Evolutionary conservation across 2,113 vertebrate genomes (phyloP).

Genomic region (Notarius quadriscutis): DNA sequence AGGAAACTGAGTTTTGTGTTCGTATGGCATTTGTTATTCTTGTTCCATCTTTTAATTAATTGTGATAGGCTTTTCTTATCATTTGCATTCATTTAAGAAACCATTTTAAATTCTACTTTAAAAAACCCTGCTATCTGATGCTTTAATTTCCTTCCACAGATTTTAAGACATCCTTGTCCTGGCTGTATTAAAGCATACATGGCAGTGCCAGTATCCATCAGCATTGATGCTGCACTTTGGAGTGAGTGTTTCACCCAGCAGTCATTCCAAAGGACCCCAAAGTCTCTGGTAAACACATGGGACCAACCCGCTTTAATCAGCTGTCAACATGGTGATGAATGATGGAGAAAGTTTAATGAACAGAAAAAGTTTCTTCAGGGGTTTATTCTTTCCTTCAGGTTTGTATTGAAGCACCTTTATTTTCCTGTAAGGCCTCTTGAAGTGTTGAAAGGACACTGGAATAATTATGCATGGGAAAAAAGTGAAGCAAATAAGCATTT

Average conservation of each 20-base stretch:
- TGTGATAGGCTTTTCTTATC: not conserved
- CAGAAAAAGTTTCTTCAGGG: constrained; percentile 46
- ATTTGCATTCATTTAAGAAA: not conserved
- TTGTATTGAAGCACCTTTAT: constrained; percentile 3
- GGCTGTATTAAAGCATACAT: constrained; percentile 13
- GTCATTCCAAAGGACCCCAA: constrained; percentile 18
- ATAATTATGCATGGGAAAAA: not conserved
- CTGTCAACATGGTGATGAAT: constrained; percentile 50
- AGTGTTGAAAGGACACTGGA: constrained; percentile 13
- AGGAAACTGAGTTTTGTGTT: not conserved
- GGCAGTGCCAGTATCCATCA: constrained; percentile 49
- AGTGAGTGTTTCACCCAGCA: constrained; percentile 33
- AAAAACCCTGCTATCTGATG: not conserved
- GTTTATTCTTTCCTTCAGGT: not conserved
- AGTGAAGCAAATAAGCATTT: not conserved
- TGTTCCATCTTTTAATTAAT: not conserved
- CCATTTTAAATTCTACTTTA: not conserved
- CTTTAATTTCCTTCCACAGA: not conserved
- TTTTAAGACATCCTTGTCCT: not conserved
- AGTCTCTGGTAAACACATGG: constrained; percentile 35
- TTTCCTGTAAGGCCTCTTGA: constrained; percentile 28
- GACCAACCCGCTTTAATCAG: constrained; percentile 47
- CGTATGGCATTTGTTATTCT: not conserved
- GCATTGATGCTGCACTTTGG: constrained; percentile 27
- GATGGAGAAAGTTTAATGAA: constrained; percentile 40